Percentiles rank a stretch among this genome's conserved stretches.
Evolutionary conservation across 2,113 vertebrate species (phyloP).

Genomic region (Pygoscelis adeliae): DNA sequence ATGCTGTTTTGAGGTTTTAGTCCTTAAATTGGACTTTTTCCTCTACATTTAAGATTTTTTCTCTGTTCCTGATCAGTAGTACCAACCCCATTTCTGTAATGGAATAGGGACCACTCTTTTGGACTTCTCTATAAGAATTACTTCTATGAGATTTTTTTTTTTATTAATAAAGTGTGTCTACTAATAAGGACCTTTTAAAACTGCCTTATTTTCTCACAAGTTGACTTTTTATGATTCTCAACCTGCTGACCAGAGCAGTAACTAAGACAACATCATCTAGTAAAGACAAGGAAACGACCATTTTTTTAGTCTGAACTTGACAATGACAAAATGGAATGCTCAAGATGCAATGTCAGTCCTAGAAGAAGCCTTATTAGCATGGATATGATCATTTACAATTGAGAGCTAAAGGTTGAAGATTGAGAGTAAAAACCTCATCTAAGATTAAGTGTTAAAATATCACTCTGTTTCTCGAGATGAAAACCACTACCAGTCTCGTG

Average conservation of each 20-base stretch:
- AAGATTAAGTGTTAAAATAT: not conserved
- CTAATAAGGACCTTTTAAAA: not conserved
- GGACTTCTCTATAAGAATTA: not conserved
- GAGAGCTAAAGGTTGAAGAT: not conserved
- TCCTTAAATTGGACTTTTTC: not conserved
- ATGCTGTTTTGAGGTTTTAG: not conserved
- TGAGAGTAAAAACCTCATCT: not conserved
- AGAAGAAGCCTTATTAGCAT: not conserved
- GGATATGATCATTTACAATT: not conserved
- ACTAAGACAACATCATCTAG: not conserved
- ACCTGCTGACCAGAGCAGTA: not conserved
- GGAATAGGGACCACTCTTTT: not conserved
- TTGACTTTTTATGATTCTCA: not conserved
- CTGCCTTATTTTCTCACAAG: not conserved
- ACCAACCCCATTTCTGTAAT: not conserved
- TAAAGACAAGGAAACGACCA: not conserved
- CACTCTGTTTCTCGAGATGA: not conserved
- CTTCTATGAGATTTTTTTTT: not conserved
- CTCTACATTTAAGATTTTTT: not conserved
- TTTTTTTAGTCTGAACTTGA: not conserved
- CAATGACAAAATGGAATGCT: not conserved
- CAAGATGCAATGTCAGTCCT: not conserved
- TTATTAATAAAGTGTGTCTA: not conserved
- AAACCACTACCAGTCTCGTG: not conserved
- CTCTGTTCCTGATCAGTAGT: not conserved